Conservation (phyloP, 1,140 invertebrate genomes). For the Pseudomyrmex dendroicus region DNA sequence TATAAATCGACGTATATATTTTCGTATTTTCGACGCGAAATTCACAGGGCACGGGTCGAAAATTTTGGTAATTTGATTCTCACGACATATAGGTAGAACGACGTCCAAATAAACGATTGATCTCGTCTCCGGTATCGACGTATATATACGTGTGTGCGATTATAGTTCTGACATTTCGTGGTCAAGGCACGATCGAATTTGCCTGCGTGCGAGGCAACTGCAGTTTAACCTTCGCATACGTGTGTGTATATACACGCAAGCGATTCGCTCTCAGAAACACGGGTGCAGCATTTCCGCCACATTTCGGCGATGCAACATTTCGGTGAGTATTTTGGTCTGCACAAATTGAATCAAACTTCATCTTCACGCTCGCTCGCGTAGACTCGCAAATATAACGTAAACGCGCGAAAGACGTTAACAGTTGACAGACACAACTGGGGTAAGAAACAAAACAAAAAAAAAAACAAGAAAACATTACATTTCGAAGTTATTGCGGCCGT, state of each 20-base stretch:
- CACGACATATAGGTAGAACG: background rate
- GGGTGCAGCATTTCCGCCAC: too few species aligned
- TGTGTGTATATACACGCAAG: too few species aligned
- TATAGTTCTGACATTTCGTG: background rate
- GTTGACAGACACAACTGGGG: slow-evolving; percentile 10
- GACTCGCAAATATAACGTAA: background rate
- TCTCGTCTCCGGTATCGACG: slow-evolving; percentile 14
- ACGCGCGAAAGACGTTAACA: slow-evolving; percentile 2
- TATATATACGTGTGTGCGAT: background rate
- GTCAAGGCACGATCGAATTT: slow-evolving; percentile 5
- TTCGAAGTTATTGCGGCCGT: slow-evolving; percentile 47
- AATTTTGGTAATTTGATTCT: slow-evolving; percentile 17
- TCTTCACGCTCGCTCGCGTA: background rate
- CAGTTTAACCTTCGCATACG: too few species aligned
- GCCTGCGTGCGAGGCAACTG: slow-evolving; percentile 22
- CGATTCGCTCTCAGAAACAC: too few species aligned
- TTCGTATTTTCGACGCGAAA: slow-evolving; percentile 63
- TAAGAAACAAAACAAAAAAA: too few species aligned
- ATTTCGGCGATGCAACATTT: too few species aligned
- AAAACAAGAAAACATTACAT: slow-evolving; percentile 16
- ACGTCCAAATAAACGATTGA: slow-evolving; percentile 8
- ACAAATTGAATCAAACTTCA: too few species aligned
- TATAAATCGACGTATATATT: slow-evolving; percentile 77
- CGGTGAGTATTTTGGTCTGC: too few species aligned
- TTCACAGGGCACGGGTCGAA: slow-evolving; percentile 7